phyloP scores from a whole-genome alignment of 1,140 invertebrate genomes.

The Oncopodura yosiiana region DNA sequence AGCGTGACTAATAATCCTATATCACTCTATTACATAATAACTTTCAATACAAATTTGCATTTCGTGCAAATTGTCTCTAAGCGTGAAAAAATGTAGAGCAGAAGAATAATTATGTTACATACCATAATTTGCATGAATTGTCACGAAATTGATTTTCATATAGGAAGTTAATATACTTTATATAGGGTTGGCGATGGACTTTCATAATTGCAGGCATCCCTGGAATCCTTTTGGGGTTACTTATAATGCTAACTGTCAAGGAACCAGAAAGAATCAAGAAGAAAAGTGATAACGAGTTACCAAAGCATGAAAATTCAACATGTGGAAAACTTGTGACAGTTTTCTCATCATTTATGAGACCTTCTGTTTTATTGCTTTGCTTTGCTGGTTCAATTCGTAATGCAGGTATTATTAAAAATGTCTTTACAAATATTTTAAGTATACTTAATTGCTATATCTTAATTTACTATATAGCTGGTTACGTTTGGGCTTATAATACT shows the following conservation, averaged over 20 bases:
- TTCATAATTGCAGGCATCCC: constrained; percentile 42
- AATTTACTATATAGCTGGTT: constrained; percentile 38
- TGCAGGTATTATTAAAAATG: constrained; percentile 20
- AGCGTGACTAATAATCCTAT: no score
- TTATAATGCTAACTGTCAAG: constrained; percentile 40
- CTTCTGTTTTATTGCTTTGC: constrained; percentile 29
- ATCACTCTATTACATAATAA: no score
- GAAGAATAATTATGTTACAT: no score
- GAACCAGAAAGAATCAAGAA: constrained; percentile 38
- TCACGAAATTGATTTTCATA: no score
- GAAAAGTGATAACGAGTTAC: not conserved
- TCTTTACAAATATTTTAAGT: not conserved
- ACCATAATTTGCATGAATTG: no score
- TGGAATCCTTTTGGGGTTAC: constrained; percentile 39
- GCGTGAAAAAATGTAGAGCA: no score
- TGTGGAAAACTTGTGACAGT: constrained; percentile 6
- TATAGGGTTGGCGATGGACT: constrained; percentile 42
- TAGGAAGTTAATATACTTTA: not conserved
- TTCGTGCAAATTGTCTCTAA: no score
- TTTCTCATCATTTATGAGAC: constrained; percentile 15
- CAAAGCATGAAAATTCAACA: constrained; percentile 9
- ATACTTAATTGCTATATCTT: not conserved
- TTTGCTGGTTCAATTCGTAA: constrained; percentile 32
- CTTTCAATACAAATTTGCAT: no score
- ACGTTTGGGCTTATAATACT: constrained; percentile 45